phyloP scores from a whole-genome alignment of 2,113 vertebrate species.

The Vicugna pacos region DNA sequence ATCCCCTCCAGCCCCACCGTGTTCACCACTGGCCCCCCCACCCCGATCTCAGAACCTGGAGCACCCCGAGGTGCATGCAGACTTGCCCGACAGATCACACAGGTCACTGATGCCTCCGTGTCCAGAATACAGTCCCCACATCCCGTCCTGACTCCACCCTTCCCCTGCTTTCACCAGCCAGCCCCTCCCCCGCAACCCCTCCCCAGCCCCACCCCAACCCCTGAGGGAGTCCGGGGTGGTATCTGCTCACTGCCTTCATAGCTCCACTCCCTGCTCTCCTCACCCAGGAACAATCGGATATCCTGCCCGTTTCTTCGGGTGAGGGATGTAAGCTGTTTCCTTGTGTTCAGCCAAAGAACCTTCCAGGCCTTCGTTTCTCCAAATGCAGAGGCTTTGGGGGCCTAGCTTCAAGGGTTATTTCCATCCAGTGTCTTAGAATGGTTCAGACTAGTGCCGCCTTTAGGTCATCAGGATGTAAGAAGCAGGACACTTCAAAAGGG shows the following conservation, averaged over 20 bases:
- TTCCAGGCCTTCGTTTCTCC: background rate
- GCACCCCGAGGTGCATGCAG: background rate
- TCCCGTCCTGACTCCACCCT: background rate
- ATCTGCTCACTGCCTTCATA: background rate
- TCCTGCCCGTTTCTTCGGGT: background rate
- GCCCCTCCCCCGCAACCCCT: background rate
- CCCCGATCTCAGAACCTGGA: background rate
- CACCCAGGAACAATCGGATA: background rate
- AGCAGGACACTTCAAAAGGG: no score
- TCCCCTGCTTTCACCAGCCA: background rate
- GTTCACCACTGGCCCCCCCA: no score
- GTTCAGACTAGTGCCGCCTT: background rate
- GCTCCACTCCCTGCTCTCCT: background rate
- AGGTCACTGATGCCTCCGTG: background rate
- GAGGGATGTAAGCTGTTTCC: background rate
- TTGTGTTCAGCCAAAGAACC: background rate
- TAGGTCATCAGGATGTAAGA: rapidly evolving
- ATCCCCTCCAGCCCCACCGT: background rate
- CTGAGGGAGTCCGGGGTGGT: no score
- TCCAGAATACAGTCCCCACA: rapidly evolving
- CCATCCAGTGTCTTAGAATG: background rate
- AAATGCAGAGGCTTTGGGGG: background rate
- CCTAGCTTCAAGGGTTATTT: background rate
- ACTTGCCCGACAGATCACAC: background rate
- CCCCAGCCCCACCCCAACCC: rapidly evolving